Evolutionary conservation across 2,797 vertebrate species (phyloP), one percentile per base, ranked within the genome.

Genomic region (Strix occidentalis): DNA sequence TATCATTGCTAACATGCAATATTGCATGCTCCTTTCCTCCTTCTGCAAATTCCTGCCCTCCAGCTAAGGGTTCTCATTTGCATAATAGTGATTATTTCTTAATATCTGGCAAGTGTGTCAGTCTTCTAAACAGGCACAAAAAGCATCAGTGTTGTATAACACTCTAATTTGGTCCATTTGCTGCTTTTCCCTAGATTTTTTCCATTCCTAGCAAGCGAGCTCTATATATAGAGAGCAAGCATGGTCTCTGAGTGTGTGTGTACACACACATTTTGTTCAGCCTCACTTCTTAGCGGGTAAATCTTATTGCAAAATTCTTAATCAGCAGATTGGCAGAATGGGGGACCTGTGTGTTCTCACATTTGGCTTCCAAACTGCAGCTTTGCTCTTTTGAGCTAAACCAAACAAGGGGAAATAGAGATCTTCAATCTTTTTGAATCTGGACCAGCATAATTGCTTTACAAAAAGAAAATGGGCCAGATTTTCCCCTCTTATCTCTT

Each of bases 361-460:
- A 53, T 80, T 86, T 77, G 64, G 64, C 68, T 89, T 91, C 89
- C 37, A 75, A 57, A 80, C 56, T 83, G 78, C 89, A 92, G 56
- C 77, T 90, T 90, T 93, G 80, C 63, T 89, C 26, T 90, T 69
- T 21, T 37, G 29, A 46, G 28, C 60, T 87, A 53, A 93, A 53
- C 75, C 85, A 63, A 83, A 87, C 56, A 66, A 79, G 78, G 29
- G 13, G 60, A 16, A 76, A 85, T 53, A 83, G 68, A 92, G 48
- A 29, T 91, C 78, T 89, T 56, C 91, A 96, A 91, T 91, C 56
- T 92, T 57, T 93, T 74, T 90, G 72, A 89, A 87, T 93, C 92
- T 95, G 89, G 78, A 94, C 92, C 60, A 75, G 61, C 45, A 46
- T 80, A 94, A 95, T 84, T 87, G 71, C 81, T 95, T 94, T 78